Conservation (phyloP, 2,888 invertebrate genomes). For the Xanthia icteritia region DNA sequence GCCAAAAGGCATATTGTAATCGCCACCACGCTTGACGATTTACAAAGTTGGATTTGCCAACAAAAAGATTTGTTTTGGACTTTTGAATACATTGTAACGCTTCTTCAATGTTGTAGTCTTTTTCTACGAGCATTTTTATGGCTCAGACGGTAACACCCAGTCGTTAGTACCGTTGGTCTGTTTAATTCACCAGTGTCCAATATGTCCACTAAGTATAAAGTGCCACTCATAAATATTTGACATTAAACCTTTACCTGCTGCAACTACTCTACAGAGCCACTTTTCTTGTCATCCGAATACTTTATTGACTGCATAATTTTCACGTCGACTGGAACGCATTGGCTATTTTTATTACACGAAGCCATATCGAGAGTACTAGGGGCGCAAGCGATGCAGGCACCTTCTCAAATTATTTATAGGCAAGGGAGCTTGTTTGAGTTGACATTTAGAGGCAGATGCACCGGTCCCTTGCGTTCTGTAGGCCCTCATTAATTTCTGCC, state of each 20-base stretch:
- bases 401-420: slow-evolving; percentile 87
- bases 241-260: slow-evolving; percentile 45
- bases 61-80: not conserved
- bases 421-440: slow-evolving; percentile 80
- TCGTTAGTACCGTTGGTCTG: slow-evolving; percentile 14
- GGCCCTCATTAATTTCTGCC: slow-evolving; percentile 84
- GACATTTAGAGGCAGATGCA: slow-evolving; percentile 87
- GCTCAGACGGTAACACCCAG: not conserved
- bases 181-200: slow-evolving; percentile 22
- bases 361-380: slow-evolving; percentile 83
- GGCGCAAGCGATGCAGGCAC: slow-evolving; percentile 76
- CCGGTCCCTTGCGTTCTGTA: slow-evolving; percentile 71
- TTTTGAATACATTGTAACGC: not conserved
- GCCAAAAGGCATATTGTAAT: not conserved
- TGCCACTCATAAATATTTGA: slow-evolving; percentile 55
- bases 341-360: slow-evolving; percentile 85
- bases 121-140: not conserved
- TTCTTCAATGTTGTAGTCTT: not conserved
- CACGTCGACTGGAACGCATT: slow-evolving; percentile 69
- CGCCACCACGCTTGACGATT: not conserved
- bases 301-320: slow-evolving; percentile 77
- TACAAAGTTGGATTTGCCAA: not conserved
- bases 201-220: slow-evolving; percentile 32
- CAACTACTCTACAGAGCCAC: slow-evolving; percentile 44
- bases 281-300: slow-evolving; percentile 67